phyloP scores from a whole-genome alignment of 2,113 vertebrate species.

The Hypomesus transpacificus region DNA sequence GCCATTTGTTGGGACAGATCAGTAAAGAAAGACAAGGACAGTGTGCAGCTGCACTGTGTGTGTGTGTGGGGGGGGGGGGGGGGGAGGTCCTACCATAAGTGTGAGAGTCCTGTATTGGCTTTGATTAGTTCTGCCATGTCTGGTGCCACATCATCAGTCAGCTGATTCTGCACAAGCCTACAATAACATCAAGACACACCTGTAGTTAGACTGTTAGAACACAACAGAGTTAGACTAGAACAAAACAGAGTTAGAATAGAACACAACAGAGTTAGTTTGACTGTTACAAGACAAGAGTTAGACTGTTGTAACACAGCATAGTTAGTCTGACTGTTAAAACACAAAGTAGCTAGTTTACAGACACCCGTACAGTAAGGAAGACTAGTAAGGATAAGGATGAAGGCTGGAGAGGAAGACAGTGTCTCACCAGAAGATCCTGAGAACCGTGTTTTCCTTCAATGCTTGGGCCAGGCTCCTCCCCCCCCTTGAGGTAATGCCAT shows the following conservation, averaged over 20 bases:
- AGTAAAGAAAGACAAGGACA: not conserved
- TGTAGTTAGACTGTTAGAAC: too few relatives aligned
- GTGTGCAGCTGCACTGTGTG: not conserved
- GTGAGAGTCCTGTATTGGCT: slow-evolving; percentile 54
- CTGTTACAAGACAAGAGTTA: too few relatives aligned
- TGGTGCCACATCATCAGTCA: slow-evolving; percentile 62
- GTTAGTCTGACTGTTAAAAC: too few relatives aligned
- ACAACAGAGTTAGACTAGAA: too few relatives aligned
- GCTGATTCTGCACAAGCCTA: slow-evolving; percentile 72
- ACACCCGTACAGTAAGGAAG: too few relatives aligned
- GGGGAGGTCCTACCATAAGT: slow-evolving; percentile 61
- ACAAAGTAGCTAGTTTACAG: too few relatives aligned
- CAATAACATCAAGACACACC: not conserved
- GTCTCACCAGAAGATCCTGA: too few relatives aligned
- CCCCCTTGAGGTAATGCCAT: not conserved
- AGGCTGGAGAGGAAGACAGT: too few relatives aligned
- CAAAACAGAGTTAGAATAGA: too few relatives aligned
- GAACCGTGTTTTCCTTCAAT: not conserved
- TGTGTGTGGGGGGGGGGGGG: not conserved
- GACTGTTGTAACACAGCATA: too few relatives aligned
- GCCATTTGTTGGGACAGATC: not conserved
- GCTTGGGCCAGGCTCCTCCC: not conserved
- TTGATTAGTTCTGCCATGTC: slow-evolving; percentile 53
- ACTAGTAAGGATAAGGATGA: too few relatives aligned
- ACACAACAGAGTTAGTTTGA: too few relatives aligned